Conservation (phyloP, 2,888 invertebrate genomes). For the Tiliacea citrago region DNA sequence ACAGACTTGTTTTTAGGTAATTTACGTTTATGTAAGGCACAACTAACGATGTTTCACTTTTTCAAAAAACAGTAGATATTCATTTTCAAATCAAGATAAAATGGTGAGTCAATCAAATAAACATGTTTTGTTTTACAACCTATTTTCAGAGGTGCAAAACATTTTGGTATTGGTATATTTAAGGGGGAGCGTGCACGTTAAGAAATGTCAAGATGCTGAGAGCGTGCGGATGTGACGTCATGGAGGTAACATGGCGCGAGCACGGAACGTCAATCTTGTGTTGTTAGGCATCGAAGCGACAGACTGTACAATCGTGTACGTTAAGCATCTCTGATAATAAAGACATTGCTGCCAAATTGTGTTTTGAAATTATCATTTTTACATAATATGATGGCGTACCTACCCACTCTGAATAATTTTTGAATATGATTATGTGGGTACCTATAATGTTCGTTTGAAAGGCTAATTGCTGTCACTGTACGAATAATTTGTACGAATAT, state of each 20-base stretch:
- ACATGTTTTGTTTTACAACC: conserved; percentile 24
- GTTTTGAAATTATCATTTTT: conserved; percentile 13
- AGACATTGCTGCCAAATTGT: conserved; percentile 27
- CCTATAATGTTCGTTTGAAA: not conserved
- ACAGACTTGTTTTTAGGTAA: not conserved
- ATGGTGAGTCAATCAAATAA: conserved; percentile 19
- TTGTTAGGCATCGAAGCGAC: conserved; percentile 61
- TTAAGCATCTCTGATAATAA: conserved; percentile 35
- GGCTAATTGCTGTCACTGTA: not conserved
- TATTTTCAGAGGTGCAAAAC: conserved; percentile 26
- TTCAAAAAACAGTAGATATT: not conserved
- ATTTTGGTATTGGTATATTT: conserved; percentile 31
- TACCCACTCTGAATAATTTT: not conserved
- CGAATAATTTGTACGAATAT: not conserved
- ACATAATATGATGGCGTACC: not conserved
- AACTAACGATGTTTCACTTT: too few relatives aligned
- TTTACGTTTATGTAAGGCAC: not conserved
- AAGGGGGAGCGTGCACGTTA: conserved; percentile 43
- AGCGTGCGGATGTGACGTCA: conserved; percentile 65
- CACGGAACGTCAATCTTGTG: conserved; percentile 69
- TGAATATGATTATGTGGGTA: not conserved
- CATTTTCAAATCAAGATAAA: conserved; percentile 12
- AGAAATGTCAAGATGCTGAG: conserved; percentile 59
- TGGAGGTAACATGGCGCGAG: conserved; percentile 63
- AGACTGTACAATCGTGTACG: conserved; percentile 30